Percentiles rank a stretch among this genome's conserved stretches.
Conservation (phyloP, 2,888 invertebrate species). For the Augochlorella aurata region DNA sequence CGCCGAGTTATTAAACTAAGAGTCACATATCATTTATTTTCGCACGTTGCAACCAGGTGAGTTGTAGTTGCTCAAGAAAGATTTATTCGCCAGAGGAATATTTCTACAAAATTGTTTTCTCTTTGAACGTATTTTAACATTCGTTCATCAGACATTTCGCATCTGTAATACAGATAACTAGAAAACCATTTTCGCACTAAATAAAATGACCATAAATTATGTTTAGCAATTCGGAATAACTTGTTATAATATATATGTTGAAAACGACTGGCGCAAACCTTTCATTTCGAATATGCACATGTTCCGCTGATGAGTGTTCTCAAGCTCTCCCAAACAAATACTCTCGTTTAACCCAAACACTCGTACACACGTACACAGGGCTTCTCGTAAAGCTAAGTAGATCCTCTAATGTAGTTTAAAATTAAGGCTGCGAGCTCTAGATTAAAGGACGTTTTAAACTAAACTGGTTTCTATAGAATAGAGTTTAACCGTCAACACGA, state of each 20-base stretch:
- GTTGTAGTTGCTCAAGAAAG: background rate
- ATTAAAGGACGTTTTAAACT: constrained; percentile 17
- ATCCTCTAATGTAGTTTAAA: constrained; percentile 25
- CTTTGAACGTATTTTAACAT: background rate
- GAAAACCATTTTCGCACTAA: background rate
- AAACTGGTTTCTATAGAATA: constrained; percentile 22
- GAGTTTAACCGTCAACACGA: constrained; percentile 15
- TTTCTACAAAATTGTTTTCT: background rate
- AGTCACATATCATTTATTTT: background rate
- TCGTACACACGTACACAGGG: background rate
- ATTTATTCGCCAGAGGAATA: background rate
- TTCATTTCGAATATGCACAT: background rate
- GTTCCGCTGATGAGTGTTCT: background rate
- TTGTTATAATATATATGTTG: background rate
- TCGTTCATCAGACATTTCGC: too few relatives aligned
- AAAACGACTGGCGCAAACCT: background rate
- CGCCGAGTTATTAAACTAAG: background rate
- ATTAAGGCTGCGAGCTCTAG: constrained; percentile 7
- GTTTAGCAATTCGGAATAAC: background rate
- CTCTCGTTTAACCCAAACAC: constrained; percentile 12
- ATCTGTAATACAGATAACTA: background rate
- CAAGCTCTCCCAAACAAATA: constrained; percentile 8
- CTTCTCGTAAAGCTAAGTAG: constrained; percentile 9
- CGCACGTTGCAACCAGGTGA: background rate
- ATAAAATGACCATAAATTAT: background rate